A percentile compares a stretch with the other conserved stretches of the same genome.
Evolutionary conservation across 2,888 invertebrate species (phyloP).

Genomic region (Ennomos quercinarius): DNA sequence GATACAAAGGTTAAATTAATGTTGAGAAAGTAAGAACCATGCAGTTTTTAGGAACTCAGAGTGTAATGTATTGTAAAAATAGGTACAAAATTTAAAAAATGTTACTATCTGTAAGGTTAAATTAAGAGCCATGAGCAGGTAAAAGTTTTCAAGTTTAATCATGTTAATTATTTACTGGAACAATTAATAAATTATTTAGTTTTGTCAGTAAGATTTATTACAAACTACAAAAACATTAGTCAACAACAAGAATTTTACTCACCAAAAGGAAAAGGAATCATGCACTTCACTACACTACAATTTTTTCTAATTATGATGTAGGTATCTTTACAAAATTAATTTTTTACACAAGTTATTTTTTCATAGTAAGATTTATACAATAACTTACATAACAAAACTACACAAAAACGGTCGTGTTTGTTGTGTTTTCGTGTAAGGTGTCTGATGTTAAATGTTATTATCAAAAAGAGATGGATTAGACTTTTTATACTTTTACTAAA

Average conservation of each 20-base stretch:
- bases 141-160: background rate
- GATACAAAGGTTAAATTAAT: too few species aligned
- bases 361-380: too few species aligned
- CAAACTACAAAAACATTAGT: background rate
- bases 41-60: too few species aligned
- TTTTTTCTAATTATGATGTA: conserved; percentile 7
- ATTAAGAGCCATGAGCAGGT: background rate
- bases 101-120: conserved; percentile 1
- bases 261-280: conserved; percentile 22
- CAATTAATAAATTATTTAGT: conserved; percentile 1
- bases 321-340: background rate
- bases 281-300: conserved; percentile 30
- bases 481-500: background rate
- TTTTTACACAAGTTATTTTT: too few species aligned
- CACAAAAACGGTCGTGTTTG: too few species aligned
- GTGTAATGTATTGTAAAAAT: too few species aligned
- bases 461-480: conserved; percentile 2
- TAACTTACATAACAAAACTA: too few species aligned
- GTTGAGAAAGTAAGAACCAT: too few species aligned
- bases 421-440: too few species aligned
- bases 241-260: conserved; percentile 18
- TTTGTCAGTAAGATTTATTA: conserved; percentile 9
- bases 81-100: too few species aligned
- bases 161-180: background rate
- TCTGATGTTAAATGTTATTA: too few species aligned